Conservation (phyloP, 1,140 invertebrate genomes). For the Bathynomus jamesi region DNA sequence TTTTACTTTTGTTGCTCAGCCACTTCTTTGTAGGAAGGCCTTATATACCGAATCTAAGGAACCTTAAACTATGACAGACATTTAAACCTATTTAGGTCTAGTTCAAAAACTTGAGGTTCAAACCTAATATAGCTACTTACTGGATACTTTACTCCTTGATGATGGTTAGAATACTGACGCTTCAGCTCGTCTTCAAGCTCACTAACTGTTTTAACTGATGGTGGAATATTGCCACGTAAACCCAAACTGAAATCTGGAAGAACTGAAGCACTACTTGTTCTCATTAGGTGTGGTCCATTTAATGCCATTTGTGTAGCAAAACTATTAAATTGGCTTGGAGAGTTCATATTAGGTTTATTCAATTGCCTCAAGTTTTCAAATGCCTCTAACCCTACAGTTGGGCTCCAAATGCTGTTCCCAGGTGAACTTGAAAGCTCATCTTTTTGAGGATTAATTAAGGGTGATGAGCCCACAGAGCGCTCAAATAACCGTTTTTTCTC, state of each 20-base stretch:
- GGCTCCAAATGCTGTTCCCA: constrained; percentile 24
- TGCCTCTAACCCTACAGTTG: neutral
- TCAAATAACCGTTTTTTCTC: neutral
- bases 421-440: constrained; percentile 21
- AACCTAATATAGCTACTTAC: no score
- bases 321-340: no score
- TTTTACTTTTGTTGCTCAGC: no score
- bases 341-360: neutral
- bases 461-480: neutral
- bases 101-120: no score
- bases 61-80: no score
- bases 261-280: no score
- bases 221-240: neutral
- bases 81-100: no score
- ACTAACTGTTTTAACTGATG: constrained; percentile 31
- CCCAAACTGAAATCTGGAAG: neutral
- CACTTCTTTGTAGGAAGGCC: no score
- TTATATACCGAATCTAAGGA: no score
- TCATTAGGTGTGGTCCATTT: no score
- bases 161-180: constrained; percentile 9
- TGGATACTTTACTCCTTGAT: neutral
- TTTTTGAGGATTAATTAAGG: neutral
- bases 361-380: neutral
- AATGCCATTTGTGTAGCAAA: no score
- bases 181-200: constrained; percentile 34